phyloP scores from a whole-genome alignment of 1,140 invertebrate genomes.

The Ruditapes philippinarum region DNA sequence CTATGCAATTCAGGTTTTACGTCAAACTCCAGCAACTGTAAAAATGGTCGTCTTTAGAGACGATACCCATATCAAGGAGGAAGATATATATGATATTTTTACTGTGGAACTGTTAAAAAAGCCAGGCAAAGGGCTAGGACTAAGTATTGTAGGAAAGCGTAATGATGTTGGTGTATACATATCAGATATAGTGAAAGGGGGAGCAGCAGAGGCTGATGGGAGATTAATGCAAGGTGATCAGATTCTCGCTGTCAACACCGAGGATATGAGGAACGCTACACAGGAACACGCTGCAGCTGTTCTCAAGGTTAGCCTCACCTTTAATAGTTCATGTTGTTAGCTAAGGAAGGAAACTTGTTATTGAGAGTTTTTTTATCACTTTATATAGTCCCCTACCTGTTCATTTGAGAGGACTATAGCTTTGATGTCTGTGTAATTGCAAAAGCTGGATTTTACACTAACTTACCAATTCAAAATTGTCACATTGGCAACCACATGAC shows the following conservation, averaged over 20 bases:
- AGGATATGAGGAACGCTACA: constrained; percentile 93
- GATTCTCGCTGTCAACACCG: constrained; percentile 95
- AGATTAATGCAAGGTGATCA: constrained; percentile 97
- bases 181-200: constrained; percentile 97
- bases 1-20: constrained; percentile 88
- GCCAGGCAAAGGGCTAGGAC: constrained; percentile 96
- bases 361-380: no score
- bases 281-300: constrained; percentile 95
- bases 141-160: constrained; percentile 95
- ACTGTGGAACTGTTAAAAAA: constrained; percentile 97
- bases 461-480: no score
- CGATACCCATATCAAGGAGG: constrained; percentile 87
- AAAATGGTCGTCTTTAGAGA: constrained; percentile 96
- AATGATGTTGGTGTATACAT: constrained; percentile 96
- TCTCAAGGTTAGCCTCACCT: constrained; percentile 91
- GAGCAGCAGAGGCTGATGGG: constrained; percentile 96
- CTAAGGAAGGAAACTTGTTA: no score
- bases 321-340: no score
- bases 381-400: no score
- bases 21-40: constrained; percentile 90
- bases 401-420: no score
- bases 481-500: no score
- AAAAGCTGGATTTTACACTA: no score
- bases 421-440: no score
- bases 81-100: constrained; percentile 92